Conservation (phyloP, 2,113 vertebrate species). For the Poecilia latipinna region DNA sequence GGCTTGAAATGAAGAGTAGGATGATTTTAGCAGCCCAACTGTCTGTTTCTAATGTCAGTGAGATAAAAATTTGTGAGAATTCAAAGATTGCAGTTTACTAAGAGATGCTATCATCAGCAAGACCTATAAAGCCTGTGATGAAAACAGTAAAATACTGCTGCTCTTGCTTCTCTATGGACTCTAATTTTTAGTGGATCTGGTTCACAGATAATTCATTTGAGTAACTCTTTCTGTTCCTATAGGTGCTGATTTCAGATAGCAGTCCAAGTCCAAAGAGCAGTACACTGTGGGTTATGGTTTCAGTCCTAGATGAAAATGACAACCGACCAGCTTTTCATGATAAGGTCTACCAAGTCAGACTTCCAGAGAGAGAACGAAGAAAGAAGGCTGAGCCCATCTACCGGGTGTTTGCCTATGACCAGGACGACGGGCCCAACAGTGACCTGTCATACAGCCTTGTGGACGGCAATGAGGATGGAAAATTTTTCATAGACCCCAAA, state of each 20-base stretch:
- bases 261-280: conserved; percentile 86
- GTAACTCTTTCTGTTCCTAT: conserved; percentile 8
- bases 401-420: conserved; percentile 92
- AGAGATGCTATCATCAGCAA: too few species aligned
- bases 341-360: conserved; percentile 94
- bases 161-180: too few species aligned
- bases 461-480: conserved; percentile 94
- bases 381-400: conserved; percentile 93
- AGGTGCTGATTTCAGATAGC: conserved; percentile 93
- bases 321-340: conserved; percentile 95
- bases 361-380: conserved; percentile 91
- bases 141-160: too few species aligned
- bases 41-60: too few species aligned
- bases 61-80: too few species aligned
- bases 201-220: neutral
- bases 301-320: conserved; percentile 95
- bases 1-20: too few species aligned
- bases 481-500: conserved; percentile 96
- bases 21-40: too few species aligned
- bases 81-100: too few species aligned
- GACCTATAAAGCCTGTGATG: too few species aligned
- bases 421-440: conserved; percentile 91
- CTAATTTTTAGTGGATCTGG: too few species aligned
- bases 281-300: conserved; percentile 91
- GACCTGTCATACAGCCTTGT: conserved; percentile 94